Evolutionary conservation across 1,140 invertebrate species (phyloP), one percentile per base, ranked within the genome.

Genomic region (Drosophila oshimai): DNA sequence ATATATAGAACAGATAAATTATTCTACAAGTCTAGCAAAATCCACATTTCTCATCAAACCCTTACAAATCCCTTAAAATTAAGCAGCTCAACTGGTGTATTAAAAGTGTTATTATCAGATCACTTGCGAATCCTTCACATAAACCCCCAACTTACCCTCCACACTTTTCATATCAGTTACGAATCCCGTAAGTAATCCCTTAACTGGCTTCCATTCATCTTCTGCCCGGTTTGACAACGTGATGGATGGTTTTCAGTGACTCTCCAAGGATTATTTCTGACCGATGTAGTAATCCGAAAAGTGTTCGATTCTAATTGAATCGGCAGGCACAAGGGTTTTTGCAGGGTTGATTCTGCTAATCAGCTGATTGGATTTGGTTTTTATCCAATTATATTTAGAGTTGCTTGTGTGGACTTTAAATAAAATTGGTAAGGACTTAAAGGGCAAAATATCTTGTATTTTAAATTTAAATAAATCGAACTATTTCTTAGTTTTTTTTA

Each of bases 91-190:
- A 7, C 29, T 22, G 36, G 10, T 12, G 39, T 15, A 13, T 54
- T 22, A 15, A 9, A 6, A 13, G 13, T 20, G 26, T 24, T 57
- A 42, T 44, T 58, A 57, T 57, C 51, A 31, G 51, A 61, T 61
- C 51, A 39, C 26, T 60, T 41, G n/a, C 13, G 7, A 13, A 29
- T 4, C 9, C 18, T 13, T 15, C n/a, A 6, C 4, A 28, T 20
- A 33, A 24, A 10, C 6, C 46, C 46, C 10, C 7, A 17, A 33
- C 20, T 61, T 33, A 31, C 33, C 44, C 42, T 20, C 3, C 13
- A 9, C 13, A 60, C 58, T 65, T 65, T 65, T 50, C 62, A 29
- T 65, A 65, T 65, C 62, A 65, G 42, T 65, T 65, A 37, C 61
- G 10, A 65, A 7, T 49, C 61, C 33, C 15, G 18, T 15, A 26